Evolutionary conservation across 2,797 vertebrate genomes (phyloP), one percentile per base, ranked within the genome.

Genomic region (Decapterus maruadsi): DNA sequence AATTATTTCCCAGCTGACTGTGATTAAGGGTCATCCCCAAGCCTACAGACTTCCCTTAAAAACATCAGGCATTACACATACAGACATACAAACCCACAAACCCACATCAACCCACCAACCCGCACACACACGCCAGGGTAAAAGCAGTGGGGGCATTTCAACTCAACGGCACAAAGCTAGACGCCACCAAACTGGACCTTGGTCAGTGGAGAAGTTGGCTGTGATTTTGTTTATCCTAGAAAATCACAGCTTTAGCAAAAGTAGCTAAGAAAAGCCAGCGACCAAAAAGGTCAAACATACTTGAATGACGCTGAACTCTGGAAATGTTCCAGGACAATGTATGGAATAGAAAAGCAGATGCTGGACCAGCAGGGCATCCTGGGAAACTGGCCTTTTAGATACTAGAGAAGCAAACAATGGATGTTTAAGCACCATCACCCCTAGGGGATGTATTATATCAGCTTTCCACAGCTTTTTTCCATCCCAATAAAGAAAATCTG

Each of bases 1-100:
- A 93, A 94, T 95, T 94, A 94, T 94, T 91, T 91, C 87, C 86
- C 90, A 94, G 93, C 94, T 95, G 94, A 95, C 88, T 93, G 92
- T 91, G 90, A 95, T 95, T 94, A 95, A 83, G 90, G 93, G 93
- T 93, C 92, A 92, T 93, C 90, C 85, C 81, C 61, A 60, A 90
- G 87, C 75, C 86, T 81, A 68, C 82, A 92, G 89, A 93, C 90
- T 89, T 91, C 85, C 87, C 85, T 90, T 90, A 89, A 91, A 94
- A 92, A 91, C 87, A 87, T 61, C 62, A 72, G 82, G 85, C 65
- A 79, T 78, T 66, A 72, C 67, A 51, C 42, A 69, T 2, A 45
- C 70, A 64, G 3, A 29, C 42, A 53, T 56, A 73, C 38, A 70
- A 61, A 67, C 59, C 61, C 50, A 73, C 38, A 70, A 61, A 67